A percentile compares a stretch with the other conserved stretches of the same genome.
These are phyloP conservation scores for Julus scandinavius DNA, from an alignment of 2,888 invertebrate genomes.

Conservation along the genomic window DNA sequence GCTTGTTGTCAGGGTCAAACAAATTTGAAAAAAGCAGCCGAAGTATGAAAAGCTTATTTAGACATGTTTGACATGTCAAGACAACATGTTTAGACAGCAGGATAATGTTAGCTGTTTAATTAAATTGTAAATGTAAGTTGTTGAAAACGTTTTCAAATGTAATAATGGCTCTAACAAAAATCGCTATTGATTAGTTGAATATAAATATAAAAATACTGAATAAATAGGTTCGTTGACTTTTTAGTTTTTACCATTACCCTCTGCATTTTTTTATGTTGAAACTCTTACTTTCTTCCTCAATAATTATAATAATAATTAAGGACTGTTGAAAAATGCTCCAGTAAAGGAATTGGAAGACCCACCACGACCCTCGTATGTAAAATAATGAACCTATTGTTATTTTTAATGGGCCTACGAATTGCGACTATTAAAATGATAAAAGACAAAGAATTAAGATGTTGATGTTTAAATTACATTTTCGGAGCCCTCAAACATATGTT, in stretches of 20 bases:
- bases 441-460: constrained; percentile 42
- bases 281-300: constrained; percentile 2
- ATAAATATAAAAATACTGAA: background rate
- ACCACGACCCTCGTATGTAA: background rate
- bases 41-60: too few relatives aligned
- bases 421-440: constrained; percentile 31
- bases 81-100: too few relatives aligned
- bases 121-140: too few relatives aligned
- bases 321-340: background rate
- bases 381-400: constrained; percentile 39
- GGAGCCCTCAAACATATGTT: constrained; percentile 37
- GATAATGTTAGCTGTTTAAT: too few relatives aligned
- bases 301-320: constrained; percentile 39
- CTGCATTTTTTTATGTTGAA: constrained; percentile 15
- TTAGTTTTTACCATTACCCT: background rate
- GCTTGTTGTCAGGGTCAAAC: too few relatives aligned
- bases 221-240: constrained; percentile 6
- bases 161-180: too few relatives aligned
- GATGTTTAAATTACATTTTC: constrained; percentile 22
- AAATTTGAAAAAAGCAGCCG: too few relatives aligned
- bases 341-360: background rate
- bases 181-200: too few relatives aligned
- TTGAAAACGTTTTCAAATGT: too few relatives aligned
- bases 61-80: too few relatives aligned
- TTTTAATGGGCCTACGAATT: constrained; percentile 30